phyloP scores from a whole-genome alignment of 2,888 invertebrate genomes.

The Drosophila meridiana region DNA sequence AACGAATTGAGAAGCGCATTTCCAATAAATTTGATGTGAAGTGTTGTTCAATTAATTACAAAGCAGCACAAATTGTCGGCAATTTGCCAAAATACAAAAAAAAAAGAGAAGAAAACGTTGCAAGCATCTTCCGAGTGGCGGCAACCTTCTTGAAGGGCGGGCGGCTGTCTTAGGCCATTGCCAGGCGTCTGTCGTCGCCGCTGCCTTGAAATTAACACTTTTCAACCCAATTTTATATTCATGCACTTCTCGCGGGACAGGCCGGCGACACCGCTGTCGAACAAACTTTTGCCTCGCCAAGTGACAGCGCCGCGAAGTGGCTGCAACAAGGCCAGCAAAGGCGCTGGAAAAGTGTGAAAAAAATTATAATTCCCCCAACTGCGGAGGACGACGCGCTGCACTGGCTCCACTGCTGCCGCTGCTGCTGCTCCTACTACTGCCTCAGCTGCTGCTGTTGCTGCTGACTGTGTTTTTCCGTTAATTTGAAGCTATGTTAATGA shows the following conservation, averaged over 20 bases:
- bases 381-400: slow-evolving; percentile 30
- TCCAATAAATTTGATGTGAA: slow-evolving; percentile 51
- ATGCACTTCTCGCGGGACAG: slow-evolving; percentile 72
- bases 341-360: slow-evolving; percentile 61
- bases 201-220: slow-evolving; percentile 77
- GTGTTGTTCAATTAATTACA: slow-evolving; percentile 64
- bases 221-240: slow-evolving; percentile 76
- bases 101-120: neutral
- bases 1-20: slow-evolving; percentile 26
- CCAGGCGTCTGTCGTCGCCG: slow-evolving; percentile 13
- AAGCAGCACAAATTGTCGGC: slow-evolving; percentile 32
- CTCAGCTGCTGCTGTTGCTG: neutral
- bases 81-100: slow-evolving; percentile 43
- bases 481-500: slow-evolving; percentile 77
- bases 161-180: slow-evolving; percentile 27
- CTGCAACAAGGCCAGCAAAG: slow-evolving; percentile 32
- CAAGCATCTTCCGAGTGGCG: slow-evolving; percentile 3
- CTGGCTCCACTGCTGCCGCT: neutral
- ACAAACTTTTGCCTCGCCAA: slow-evolving; percentile 42
- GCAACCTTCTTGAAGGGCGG: neutral
- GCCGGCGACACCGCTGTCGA: slow-evolving; percentile 5
- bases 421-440: slow-evolving; percentile 4
- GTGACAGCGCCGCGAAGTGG: slow-evolving; percentile 50
- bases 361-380: slow-evolving; percentile 72
- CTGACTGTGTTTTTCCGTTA: slow-evolving; percentile 58